A percentile compares a stretch with the other conserved stretches of the same genome.
phyloP scores from a whole-genome alignment of 1,140 invertebrate genomes.

The Procambarus virginalis region DNA sequence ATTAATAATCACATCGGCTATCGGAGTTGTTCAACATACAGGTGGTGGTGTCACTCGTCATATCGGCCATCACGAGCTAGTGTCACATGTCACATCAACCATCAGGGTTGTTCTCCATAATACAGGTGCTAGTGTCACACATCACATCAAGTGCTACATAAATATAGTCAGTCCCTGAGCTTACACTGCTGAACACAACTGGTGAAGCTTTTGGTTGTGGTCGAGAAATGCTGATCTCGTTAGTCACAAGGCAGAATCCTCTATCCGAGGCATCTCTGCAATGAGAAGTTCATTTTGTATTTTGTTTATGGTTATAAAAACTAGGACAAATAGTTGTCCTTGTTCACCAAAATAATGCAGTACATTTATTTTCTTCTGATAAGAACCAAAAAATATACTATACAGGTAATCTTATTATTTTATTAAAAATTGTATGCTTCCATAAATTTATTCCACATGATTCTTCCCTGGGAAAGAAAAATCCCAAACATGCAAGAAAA shows the following conservation, averaged over 20 bases:
- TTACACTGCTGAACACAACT: slow-evolving; percentile 5
- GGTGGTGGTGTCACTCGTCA: too few species aligned
- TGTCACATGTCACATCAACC: neutral
- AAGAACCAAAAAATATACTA: too few species aligned
- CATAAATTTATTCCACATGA: too few species aligned
- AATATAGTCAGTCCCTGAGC: neutral
- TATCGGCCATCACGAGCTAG: neutral
- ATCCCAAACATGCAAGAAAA: too few species aligned
- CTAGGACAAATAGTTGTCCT: too few species aligned
- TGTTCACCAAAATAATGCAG: too few species aligned
- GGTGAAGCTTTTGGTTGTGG: neutral
- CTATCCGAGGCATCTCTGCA: neutral
- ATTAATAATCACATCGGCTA: neutral
- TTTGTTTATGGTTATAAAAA: too few species aligned
- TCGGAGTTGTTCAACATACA: too few species aligned
- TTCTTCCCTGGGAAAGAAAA: too few species aligned
- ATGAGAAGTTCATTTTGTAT: neutral
- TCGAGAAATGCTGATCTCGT: neutral
- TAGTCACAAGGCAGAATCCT: slow-evolving; percentile 12
- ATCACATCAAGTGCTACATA: neutral
- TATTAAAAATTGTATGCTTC: too few species aligned
- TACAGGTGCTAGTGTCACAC: neutral
- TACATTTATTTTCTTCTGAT: too few species aligned
- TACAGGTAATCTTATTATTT: too few species aligned
- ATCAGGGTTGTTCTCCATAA: neutral